Evolutionary conservation across 2,797 vertebrate genomes (phyloP), one percentile per base, ranked within the genome.

Genomic region (Telmatherina bonti): DNA sequence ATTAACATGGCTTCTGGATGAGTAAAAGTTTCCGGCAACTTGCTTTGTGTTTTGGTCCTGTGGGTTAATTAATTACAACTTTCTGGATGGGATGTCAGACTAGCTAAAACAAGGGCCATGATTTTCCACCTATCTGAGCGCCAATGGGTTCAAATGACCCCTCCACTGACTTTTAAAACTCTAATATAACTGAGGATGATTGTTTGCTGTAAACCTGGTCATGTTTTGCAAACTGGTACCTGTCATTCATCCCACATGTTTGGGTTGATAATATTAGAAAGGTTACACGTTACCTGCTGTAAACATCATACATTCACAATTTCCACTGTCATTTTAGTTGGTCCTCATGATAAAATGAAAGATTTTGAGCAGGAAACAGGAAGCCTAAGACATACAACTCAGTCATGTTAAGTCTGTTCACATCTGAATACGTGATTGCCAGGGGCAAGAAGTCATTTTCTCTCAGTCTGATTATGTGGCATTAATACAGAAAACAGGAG

Each of bases 31-130:
- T 66, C 81, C 58, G 80, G 60, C 65, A 16, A 60, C 12, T 64
- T 30, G 41, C 43, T 66, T 79, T 76, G 54, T 75, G 79, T 85
- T 79, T 71, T 69, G 67, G 62, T 85, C 33, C 45, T 59, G 60
- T 22, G 29, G 41, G 82, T 88, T 85, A 86, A 89, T 85, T 69
- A 85, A 73, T 82, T 67, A 76, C 86, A 82, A 33, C 20, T 81
- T 56, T 79, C 35, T 67, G 58, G 24, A 1, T 67, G 52, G 33
- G 57, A 38, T n/a, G 64, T 86, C 35, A 67, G 16, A 68, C 56
- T 49, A 57, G 59, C 60, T 38, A 33, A 73, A 47, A 64, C 20
- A 31, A 43, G 27, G 54, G 24, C 36, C 57, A 5, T 70, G 61
- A 67, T 70, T 81, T 82, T 82, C 62, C 72, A 82, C 62, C 52